Evolutionary conservation across 1,140 invertebrate species (phyloP).

Genomic region (Pseudomyrmex pallidus): DNA sequence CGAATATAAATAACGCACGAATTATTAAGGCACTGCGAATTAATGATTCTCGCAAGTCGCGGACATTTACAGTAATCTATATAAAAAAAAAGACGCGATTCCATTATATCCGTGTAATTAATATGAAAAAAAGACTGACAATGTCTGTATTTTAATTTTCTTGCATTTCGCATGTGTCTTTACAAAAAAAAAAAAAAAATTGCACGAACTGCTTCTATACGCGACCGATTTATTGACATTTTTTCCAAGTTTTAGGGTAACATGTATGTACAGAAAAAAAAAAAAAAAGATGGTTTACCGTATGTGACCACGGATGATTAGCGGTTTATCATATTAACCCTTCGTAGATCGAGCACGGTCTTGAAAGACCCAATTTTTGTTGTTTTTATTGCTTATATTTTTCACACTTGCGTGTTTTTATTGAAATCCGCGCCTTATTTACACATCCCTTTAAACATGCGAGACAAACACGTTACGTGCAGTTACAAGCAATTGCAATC

Average conservation of each 20-base stretch:
- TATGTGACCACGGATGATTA: slow-evolving; percentile 14
- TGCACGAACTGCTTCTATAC: slow-evolving; percentile 25
- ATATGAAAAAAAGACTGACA: not conserved
- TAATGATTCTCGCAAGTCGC: not conserved
- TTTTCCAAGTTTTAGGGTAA: slow-evolving; percentile 32
- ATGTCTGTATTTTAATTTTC: slow-evolving; percentile 29
- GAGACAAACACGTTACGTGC: too few relatives aligned
- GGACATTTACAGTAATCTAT: not conserved
- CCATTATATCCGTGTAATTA: not conserved
- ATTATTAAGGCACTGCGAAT: not conserved
- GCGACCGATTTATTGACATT: slow-evolving; percentile 29
- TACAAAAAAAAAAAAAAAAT: slow-evolving; percentile 34
- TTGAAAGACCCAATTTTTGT: too few relatives aligned
- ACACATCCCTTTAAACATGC: too few relatives aligned
- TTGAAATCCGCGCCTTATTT: too few relatives aligned
- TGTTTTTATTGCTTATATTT: too few relatives aligned
- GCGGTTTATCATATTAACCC: slow-evolving; percentile 53
- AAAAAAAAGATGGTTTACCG: slow-evolving; percentile 2
- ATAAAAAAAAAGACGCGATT: not conserved
- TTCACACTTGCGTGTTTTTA: too few relatives aligned
- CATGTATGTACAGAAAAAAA: slow-evolving; percentile 31
- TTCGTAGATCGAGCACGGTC: too few relatives aligned
- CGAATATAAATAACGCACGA: not conserved
- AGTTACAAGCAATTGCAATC: too few relatives aligned
- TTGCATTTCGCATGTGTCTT: not conserved